Evolutionary conservation across 2,797 vertebrate species (phyloP).

Genomic region (Rhadinocentrus ornatus): DNA sequence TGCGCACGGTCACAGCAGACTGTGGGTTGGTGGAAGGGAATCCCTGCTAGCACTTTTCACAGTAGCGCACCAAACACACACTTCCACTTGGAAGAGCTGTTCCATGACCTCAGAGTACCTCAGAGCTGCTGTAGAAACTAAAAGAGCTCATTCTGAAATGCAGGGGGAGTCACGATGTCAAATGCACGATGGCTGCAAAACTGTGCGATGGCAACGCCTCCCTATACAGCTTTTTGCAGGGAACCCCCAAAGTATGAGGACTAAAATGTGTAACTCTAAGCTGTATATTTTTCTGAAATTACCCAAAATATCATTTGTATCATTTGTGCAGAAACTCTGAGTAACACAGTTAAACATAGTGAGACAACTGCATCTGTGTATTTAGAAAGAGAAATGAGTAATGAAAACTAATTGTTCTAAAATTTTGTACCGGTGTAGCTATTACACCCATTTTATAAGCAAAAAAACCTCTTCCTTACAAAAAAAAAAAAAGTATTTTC

Average conservation of each 20-base stretch:
- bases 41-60: constrained; percentile 67
- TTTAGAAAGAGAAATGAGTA: not conserved
- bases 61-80: constrained; percentile 49
- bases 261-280: not conserved
- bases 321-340: not conserved
- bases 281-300: not conserved
- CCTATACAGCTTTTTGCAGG: too few relatives aligned
- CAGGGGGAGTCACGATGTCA: constrained; percentile 8
- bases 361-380: not conserved
- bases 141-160: not conserved
- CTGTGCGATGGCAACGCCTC: not conserved
- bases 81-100: constrained; percentile 51
- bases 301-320: too few relatives aligned
- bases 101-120: constrained; percentile 60
- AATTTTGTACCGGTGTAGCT: not conserved
- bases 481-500: not conserved
- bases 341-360: not conserved
- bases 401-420: not conserved
- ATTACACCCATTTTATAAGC: not conserved
- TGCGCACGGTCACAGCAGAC: constrained; percentile 24
- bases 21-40: constrained; percentile 70
- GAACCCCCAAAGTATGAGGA: not conserved
- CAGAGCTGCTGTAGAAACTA: constrained; percentile 25
- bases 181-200: not conserved
- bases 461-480: not conserved